Evolutionary conservation across 2,113 vertebrate species (phyloP).

Genomic region (Leptobrachium leishanense): DNA sequence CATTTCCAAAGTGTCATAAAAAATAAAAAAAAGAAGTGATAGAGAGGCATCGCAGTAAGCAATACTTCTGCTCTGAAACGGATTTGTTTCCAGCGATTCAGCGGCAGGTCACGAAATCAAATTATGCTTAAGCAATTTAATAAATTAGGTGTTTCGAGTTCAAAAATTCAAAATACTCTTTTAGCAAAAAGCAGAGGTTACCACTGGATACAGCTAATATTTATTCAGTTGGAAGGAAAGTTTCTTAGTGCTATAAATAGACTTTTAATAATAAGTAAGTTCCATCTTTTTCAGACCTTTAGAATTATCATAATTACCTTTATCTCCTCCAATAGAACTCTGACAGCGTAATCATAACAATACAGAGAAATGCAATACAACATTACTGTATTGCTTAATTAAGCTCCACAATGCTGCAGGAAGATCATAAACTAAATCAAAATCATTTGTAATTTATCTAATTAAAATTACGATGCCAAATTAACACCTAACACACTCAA

Average conservation of each 20-base stretch:
- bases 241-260: not conserved
- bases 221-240: not conserved
- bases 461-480: constrained; percentile 16
- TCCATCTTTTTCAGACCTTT: constrained; percentile 10
- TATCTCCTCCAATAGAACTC: constrained; percentile 10
- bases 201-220: not conserved
- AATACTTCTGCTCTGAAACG: not conserved
- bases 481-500: not conserved
- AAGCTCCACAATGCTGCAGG: constrained; percentile 21
- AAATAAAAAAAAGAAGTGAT: not conserved
- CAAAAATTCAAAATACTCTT: not conserved
- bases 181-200: not conserved
- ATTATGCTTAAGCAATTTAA: not conserved
- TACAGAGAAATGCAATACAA: not conserved
- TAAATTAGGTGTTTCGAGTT: too few relatives aligned
- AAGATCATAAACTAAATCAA: constrained; percentile 5
- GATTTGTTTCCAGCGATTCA: not conserved
- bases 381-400: constrained; percentile 21
- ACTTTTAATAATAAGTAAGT: constrained; percentile 2
- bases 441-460: constrained; percentile 29
- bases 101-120: not conserved
- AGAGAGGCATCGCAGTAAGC: not conserved
- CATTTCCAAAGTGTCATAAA: not conserved
- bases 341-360: not conserved
- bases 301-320: constrained; percentile 22